Evolutionary conservation across 2,888 invertebrate species (phyloP), one percentile per base, ranked within the genome.

Genomic region (Saturnia japonica): DNA sequence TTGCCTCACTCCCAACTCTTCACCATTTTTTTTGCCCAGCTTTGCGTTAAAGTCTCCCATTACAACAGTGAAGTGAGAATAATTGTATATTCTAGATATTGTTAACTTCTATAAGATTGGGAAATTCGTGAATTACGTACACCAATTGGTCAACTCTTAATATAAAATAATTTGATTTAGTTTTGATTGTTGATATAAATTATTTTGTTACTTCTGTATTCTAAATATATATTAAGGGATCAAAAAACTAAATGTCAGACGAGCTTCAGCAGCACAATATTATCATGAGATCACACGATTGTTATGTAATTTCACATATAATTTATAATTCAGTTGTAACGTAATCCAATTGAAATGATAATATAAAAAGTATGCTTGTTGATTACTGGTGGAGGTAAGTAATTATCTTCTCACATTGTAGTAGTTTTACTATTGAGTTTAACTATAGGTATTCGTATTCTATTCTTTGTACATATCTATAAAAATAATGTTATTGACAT

Each of bases 321-420:
- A 67, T 66, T 40, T 42, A 66, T 66, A 8, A 28, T 45, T 42
- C 40, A 28, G 54, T 64, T 47, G 40, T 47, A 66, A 40, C 25
- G 19, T 64, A 64, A 51, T 47, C 51, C 51, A 40, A 71, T 68
- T 71, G 71, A 51, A 51, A 43, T 51, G 47, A 68, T 71, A 71
- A 60, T 40, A 68, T 66, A 68, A 71, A 45, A 54, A 28, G 47
- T 19, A 62, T 64, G 47, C 68, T 45, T 60, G 9, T 54, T 54
- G 51, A 54, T 54, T n/a, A 54, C 19, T 19, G 9, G n/a, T 54
- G 22, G 51, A 54, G 51, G 22, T 54, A 54, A 22, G 51, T n/a
- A 54, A n/a, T 54, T 22, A 54, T 22, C 54, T 54, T 54, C 22
- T 9, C 11, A 54, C 12, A 54, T 54, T 54, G n/a, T 47, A 16